Base-by-base conservation (phyloP, 2,113 vertebrate genomes). In the Sinosuthora webbiana region DNA sequence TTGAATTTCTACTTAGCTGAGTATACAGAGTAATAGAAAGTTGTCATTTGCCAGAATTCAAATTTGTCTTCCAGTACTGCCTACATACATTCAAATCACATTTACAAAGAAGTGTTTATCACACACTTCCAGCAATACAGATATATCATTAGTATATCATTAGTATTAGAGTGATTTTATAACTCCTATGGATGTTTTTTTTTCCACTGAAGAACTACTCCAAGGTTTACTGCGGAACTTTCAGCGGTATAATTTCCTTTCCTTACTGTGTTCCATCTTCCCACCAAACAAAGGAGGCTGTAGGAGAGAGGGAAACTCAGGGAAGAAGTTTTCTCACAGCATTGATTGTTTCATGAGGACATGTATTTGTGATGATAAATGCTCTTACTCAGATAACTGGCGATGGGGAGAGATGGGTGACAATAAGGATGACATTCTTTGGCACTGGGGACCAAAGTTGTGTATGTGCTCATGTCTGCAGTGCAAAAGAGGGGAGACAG, bases 191-290 rank as follows among this genome's bases (percentile, higher is more conserved):
- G 47, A 60, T 71, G 10, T 21, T 81, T 81, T 49, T 49, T 83
- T 31, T 69, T 37, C 23, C 21, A 77, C 35, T 1, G 5, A 42
- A 93, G 39, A 85, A 42, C 47, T 74, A 20, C 63, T 88, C 37
- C 49, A 79, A 62, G 19, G 19, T 79, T 85, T 91, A 55, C 37
- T 62, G 70, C 25, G 57, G 13, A 84, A 35, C 37, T 73, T 93
- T 18, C 37, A 89, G 65, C 69, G 79, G 41, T n/a, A 56, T 50
- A 24, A n/a, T 95, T 91, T 92, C 62, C 67, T 93, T 90, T 76
- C 41, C 50, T 84, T 77, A 24, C 14, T 16, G 7, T 41, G 33
- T 87, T 83, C 45, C 47, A 35, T 87, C 24, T 75, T 87, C 31
- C 15, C 53, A 69, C 25, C 57, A 64, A 59, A 76, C 19, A 47